Evolutionary conservation across 2,113 vertebrate genomes (phyloP), one percentile per base, ranked within the genome.

Genomic region (Tragelaphus imberbis): DNA sequence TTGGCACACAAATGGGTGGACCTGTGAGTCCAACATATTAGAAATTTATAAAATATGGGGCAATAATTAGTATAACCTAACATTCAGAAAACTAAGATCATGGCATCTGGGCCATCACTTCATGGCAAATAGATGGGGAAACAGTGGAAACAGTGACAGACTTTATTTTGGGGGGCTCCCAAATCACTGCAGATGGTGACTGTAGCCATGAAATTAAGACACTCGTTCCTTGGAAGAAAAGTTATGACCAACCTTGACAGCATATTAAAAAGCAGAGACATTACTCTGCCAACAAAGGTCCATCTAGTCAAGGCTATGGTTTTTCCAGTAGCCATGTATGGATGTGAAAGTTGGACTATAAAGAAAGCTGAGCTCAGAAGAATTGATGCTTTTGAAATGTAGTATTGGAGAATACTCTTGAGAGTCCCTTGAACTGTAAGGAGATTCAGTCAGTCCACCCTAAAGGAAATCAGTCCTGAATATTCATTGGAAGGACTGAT

Each of bases 301-400:
- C 5, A 11, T 71, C n/a, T 40, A 40, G 68, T 71, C 3, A 23
- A 71, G 68, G 9, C n/a, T 71, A 71, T 40, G 19, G n/a, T 71
- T 71, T 71, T 23, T 71, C 65, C 4, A 23, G n/a, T 6, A 36
- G 65, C 5, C n/a, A 12, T 36, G n/a, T 6, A 36, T 36, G 65
- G 9, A 12, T 71, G 4, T 71, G 17, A 36, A 17, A 36, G 65
- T 71, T 71, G 65, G 65, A 71, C 65, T 36, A 3, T 36, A 3
- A 71, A 36, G n/a, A 71, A 71, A 36, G 1, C 65, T 71, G n/a
- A 36, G 2, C 0, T 0, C 9, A 6, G 19, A 71, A 71, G 19
- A 71, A 71, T 5, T 71, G 65, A 71, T 71, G 17, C 65, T 36
- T 71, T 71, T 5, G 65, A 21, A 36, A 2, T 71, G n/a, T 36